Percentiles rank a stretch among this genome's conserved stretches.
Conservation (phyloP, 2,113 vertebrate genomes). For the Bungarus multicinctus region DNA sequence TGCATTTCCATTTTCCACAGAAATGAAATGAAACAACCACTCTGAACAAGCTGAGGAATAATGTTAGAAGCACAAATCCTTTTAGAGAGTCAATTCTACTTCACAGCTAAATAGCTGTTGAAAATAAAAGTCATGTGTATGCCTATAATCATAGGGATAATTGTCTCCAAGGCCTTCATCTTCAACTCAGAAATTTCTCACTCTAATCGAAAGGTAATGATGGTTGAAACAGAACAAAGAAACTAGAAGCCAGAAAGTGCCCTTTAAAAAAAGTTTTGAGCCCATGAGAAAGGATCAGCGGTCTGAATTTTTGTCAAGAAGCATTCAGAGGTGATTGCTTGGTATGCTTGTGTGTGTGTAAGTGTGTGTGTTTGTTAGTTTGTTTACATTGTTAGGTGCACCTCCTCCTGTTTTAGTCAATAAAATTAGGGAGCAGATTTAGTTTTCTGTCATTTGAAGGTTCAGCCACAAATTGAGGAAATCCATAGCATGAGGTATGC, state of each 20-base stretch:
- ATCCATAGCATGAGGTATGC: not conserved
- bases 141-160: not conserved
- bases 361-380: not conserved
- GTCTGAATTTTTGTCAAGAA: not conserved
- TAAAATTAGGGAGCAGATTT: not conserved
- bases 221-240: not conserved
- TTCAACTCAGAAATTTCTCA: not conserved
- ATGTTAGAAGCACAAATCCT: not conserved
- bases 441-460: not conserved
- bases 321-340: not conserved
- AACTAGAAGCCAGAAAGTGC: not conserved
- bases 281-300: not conserved
- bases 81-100: not conserved
- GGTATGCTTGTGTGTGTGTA: not conserved
- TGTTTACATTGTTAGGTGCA: not conserved
- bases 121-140: not conserved
- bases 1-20: not conserved
- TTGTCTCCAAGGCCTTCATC: not conserved
- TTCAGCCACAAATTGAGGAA: not conserved
- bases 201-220: slow-evolving; percentile 13
- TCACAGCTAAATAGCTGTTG: not conserved
- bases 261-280: not conserved
- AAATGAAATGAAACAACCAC: slow-evolving; percentile 14
- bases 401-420: not conserved
- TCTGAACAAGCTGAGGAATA: not conserved